phyloP scores from a whole-genome alignment of 2,888 invertebrate genomes.

The Myopa testacea region DNA sequence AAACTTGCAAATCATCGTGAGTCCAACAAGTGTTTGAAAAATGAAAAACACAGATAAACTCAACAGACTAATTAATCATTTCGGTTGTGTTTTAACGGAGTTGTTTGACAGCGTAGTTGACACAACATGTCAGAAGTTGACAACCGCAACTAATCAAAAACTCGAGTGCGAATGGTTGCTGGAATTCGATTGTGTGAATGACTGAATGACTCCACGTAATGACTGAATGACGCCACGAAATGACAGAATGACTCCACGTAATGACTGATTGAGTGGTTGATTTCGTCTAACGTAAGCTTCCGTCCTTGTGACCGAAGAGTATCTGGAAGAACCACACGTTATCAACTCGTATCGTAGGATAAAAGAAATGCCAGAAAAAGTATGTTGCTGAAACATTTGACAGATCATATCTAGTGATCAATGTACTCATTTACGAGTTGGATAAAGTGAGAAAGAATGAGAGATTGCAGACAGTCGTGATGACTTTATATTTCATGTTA shows the following conservation, averaged over 20 bases:
- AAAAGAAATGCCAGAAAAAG: no score
- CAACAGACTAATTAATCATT: conserved; percentile 33
- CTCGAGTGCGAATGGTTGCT: conserved; percentile 5
- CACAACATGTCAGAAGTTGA: conserved; percentile 65
- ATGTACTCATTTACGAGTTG: no score
- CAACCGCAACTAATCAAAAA: conserved; percentile 63
- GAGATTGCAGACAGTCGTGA: no score
- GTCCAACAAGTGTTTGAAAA: neutral
- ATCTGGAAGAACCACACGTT: no score
- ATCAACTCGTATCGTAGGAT: no score
- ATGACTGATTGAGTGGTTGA: no score
- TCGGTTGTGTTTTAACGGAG: conserved; percentile 42
- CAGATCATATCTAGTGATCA: no score
- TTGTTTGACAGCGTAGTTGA: conserved; percentile 65
- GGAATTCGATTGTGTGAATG: conserved; percentile 18
- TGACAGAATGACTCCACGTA: neutral
- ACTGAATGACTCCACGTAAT: neutral
- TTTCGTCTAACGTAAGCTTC: no score
- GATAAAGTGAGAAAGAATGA: no score
- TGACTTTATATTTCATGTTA: no score
- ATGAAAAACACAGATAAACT: neutral
- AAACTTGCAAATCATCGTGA: conserved; percentile 19
- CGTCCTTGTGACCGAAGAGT: no score
- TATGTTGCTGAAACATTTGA: no score
- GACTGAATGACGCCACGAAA: neutral